phyloP scores from a whole-genome alignment of 2,113 vertebrate genomes.

The Prochilodus magdalenae region DNA sequence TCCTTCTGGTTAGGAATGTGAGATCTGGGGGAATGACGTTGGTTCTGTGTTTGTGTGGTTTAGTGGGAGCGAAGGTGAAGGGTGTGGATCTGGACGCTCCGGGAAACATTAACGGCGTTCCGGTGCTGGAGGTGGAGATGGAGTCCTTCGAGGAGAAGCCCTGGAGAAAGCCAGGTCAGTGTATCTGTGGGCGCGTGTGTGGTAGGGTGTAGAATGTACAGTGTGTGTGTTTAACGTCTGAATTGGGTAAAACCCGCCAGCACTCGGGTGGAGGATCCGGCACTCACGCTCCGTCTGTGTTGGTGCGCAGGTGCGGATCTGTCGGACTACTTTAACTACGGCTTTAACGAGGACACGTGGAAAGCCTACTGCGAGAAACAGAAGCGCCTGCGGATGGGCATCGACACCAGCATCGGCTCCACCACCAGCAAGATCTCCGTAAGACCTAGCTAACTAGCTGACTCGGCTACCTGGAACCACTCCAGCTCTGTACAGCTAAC shows the following conservation, averaged over 20 bases:
- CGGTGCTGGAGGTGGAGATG: constrained; percentile 93
- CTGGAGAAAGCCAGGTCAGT: constrained; percentile 91
- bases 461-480: too few species aligned
- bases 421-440: constrained; percentile 95
- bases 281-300: too few species aligned
- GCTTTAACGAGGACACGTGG: constrained; percentile 99
- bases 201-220: too few species aligned
- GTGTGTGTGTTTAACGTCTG: too few species aligned
- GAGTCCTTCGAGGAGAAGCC: constrained; percentile 99
- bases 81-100: constrained; percentile 94
- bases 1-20: too few species aligned
- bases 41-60: constrained; percentile 36
- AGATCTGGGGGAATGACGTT: too few species aligned
- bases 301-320: constrained; percentile 90
- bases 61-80: constrained; percentile 82
- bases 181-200: too few species aligned
- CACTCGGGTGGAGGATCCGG: too few species aligned
- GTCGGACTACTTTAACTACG: constrained; percentile 99
- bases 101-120: constrained; percentile 94
- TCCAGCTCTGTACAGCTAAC: too few species aligned
- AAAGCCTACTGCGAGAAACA: constrained; percentile 99
- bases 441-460: constrained; percentile 54
- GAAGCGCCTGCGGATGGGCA: constrained; percentile 94
- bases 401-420: constrained; percentile 89
- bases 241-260: too few species aligned